Evolutionary conservation across 2,888 invertebrate species (phyloP), one percentile per base, ranked within the genome.

Genomic region (Linnaemya tessellans): DNA sequence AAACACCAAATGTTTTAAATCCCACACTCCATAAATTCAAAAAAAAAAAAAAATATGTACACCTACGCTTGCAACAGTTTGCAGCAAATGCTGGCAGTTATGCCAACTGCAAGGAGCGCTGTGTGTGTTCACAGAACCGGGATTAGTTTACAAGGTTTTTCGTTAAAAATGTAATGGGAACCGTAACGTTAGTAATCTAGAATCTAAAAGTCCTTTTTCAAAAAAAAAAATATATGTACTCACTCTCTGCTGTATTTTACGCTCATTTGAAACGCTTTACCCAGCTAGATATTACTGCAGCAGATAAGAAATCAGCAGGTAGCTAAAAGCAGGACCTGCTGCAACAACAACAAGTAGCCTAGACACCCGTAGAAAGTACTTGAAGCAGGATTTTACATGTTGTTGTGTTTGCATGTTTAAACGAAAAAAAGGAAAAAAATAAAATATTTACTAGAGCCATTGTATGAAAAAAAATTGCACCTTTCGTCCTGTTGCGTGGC

Each of bases 261-360:
- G 86, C 85, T 81, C 81, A 84, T 86, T 87, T 65, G 78, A 80
- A 84, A 85, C 74, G 84, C 82, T 85, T 84, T 80, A 67, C 51
- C 41, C 20, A n/a, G 30, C 38, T 54, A 58, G 25, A 60, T 65
- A 56, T 58, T 41, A 77, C 9, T 54, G 35, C 62, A 56, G 20
- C n/a, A 18, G 83, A 86, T 84, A 84, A 38, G 35, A 41, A 62
- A 80, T 78, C 82, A 78, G 84, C 87, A 84, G 85, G 86, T 84
- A 81, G 82, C 65, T 67, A 20, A 35, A 71, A 51, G 1, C 68
- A 78, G 58, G 64, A 85, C 81, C 78, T 81, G 81, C 81, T 67
- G 56, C 22, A 73, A 43, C 62, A 74, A 62, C 1, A 62, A 43
- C 54, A 49, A 30, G 10, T 15, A 41, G 13, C 46, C 46, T 74